Evolutionary conservation across 2,888 invertebrate genomes (phyloP).

Genomic region (Ashinkailepas kermadecensis): DNA sequence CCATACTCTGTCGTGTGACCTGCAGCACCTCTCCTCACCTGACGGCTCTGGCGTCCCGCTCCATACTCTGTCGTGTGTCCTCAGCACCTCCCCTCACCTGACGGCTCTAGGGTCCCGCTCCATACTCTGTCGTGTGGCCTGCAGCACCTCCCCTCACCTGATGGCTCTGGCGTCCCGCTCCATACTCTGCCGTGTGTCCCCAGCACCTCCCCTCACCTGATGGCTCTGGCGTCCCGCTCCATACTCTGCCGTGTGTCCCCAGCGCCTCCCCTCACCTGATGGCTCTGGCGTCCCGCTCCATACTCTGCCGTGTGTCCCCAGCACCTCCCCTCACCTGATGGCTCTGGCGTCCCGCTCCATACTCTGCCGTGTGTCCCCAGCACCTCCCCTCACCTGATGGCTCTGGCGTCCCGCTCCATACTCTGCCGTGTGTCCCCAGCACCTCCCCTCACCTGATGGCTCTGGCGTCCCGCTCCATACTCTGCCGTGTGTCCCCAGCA

Average conservation of each 20-base stretch:
- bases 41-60: not conserved
- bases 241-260: not conserved
- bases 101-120: no score
- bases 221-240: not conserved
- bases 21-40: not conserved
- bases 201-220: not conserved
- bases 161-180: not conserved
- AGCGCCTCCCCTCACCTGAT: not conserved
- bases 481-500: not conserved
- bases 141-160: no score
- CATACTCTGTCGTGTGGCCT: no score
- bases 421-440: not conserved
- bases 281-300: slow-evolving; percentile 1
- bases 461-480: not conserved
- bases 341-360: no score
- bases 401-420: not conserved
- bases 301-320: not conserved
- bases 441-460: not conserved
- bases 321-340: no score
- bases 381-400: no score
- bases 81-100: no score
- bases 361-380: no score
- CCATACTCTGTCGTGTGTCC: not conserved
- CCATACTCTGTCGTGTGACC: not conserved
- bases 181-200: not conserved